Percentiles rank a stretch among this genome's conserved stretches.
Conservation (phyloP, 2,888 invertebrate species). For the Rhamphomyia laevipes region DNA sequence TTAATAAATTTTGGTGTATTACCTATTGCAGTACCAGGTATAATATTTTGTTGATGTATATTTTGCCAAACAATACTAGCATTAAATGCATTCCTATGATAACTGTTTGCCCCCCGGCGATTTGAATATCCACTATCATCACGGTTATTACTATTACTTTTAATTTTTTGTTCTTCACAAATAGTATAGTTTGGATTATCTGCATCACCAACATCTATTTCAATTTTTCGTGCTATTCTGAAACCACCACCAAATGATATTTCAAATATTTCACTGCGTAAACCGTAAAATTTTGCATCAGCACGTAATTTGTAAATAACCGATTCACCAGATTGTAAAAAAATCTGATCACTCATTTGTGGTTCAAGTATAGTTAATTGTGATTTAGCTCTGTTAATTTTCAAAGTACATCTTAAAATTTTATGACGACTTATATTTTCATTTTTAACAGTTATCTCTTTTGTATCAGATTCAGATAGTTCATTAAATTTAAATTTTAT, state of each 20-base stretch:
- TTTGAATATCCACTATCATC: background rate
- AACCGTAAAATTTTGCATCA: conserved; percentile 47
- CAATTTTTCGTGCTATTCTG: conserved; percentile 42
- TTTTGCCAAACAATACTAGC: background rate
- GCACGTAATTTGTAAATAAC: conserved; percentile 37
- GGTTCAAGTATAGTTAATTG: conserved; percentile 40
- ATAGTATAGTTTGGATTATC: conserved; percentile 2
- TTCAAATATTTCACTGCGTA: conserved; percentile 46
- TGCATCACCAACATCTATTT: conserved; percentile 24
- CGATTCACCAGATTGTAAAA: conserved; percentile 5
- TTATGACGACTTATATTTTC: conserved; percentile 40
- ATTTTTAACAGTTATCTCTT: conserved; percentile 41
- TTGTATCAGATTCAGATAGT: conserved; percentile 34
- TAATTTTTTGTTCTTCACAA: background rate
- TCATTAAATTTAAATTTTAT: conserved; percentile 34
- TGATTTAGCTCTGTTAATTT: conserved; percentile 41
- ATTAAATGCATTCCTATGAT: background rate
- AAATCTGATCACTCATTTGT: conserved; percentile 26
- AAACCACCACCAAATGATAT: conserved; percentile 47
- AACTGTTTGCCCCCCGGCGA: background rate
- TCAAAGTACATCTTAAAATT: conserved; percentile 38
- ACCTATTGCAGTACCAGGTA: conserved; percentile 44
- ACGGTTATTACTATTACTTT: background rate
- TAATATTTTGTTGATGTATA: conserved; percentile 13
- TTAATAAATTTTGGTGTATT: conserved; percentile 50